Evolutionary conservation across 2,888 invertebrate species (phyloP).

Genomic region (Lissocephala sabroskyi): DNA sequence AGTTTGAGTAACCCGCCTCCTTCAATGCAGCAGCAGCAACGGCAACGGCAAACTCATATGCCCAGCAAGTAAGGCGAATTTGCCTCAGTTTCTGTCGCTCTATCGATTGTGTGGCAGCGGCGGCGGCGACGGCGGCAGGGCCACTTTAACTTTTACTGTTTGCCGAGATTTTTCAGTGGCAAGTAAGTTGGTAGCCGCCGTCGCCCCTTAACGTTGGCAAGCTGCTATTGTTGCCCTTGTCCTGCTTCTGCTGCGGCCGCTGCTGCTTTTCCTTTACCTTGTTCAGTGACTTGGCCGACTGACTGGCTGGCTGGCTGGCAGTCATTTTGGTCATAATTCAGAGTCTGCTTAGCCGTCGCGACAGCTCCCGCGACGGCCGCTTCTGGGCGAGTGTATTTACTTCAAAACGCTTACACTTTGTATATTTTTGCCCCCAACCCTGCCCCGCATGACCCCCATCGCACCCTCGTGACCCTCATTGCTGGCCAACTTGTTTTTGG

Average conservation of each 20-base stretch:
- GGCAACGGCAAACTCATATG: too few species aligned
- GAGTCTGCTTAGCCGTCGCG: too few species aligned
- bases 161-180: constrained; percentile 45
- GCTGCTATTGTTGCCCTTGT: constrained; percentile 10
- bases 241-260: not conserved
- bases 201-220: too few species aligned
- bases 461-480: too few species aligned
- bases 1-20: constrained; percentile 23
- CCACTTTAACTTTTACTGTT: constrained; percentile 54
- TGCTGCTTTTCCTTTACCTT: not conserved
- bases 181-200: too few species aligned
- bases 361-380: too few species aligned
- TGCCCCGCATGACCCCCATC: too few species aligned
- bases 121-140: too few species aligned
- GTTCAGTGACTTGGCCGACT: not conserved
- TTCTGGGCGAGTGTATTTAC: constrained; percentile 16
- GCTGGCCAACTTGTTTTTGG: constrained; percentile 35
- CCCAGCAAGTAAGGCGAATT: too few species aligned
- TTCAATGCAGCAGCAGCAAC: constrained; percentile 45
- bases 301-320: not conserved
- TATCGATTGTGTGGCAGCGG: too few species aligned
- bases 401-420: constrained; percentile 21
- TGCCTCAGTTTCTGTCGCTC: too few species aligned
- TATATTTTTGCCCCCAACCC: too few species aligned
- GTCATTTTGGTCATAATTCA: not conserved